Conservation (phyloP, 30 jellyfish, hydroid and myxozoan species). For the Cassiopea andromeda region DNA sequence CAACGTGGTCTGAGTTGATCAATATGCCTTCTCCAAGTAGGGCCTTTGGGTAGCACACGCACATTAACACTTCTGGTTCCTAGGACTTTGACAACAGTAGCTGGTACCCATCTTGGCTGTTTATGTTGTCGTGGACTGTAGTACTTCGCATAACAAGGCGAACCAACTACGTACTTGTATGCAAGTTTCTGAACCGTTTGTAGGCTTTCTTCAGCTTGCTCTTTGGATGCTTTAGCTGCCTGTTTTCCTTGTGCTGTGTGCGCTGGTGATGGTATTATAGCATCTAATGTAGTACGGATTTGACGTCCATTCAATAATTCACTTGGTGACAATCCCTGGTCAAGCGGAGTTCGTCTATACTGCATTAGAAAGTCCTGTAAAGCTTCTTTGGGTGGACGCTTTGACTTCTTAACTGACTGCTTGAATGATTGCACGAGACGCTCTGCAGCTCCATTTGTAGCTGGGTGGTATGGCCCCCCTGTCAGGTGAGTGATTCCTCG, state of each 20-base stretch:
- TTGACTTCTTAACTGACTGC: no score
- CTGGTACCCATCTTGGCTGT: background rate
- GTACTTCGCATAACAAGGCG: background rate
- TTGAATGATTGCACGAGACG: background rate
- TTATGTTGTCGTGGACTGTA: background rate
- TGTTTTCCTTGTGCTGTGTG: no score
- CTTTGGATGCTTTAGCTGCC: background rate
- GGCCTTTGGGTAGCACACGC: background rate
- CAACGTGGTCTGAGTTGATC: background rate
- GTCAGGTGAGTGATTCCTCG: background rate
- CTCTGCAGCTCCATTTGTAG: background rate
- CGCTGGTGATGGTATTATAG: no score
- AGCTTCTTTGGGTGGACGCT: no score
- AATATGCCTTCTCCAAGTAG: background rate
- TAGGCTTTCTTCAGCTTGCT: background rate
- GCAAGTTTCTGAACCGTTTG: background rate
- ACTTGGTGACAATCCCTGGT: no score
- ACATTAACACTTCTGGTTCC: constrained; percentile 2
- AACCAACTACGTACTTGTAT: background rate
- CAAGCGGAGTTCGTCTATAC: no score
- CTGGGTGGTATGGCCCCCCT: background rate
- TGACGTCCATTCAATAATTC: no score
- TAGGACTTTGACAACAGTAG: background rate
- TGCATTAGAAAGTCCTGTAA: no score
- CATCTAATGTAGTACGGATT: no score